Base-by-base conservation (phyloP, 2,797 vertebrate species). In the Poeciliopsis paucimaculata region DNA sequence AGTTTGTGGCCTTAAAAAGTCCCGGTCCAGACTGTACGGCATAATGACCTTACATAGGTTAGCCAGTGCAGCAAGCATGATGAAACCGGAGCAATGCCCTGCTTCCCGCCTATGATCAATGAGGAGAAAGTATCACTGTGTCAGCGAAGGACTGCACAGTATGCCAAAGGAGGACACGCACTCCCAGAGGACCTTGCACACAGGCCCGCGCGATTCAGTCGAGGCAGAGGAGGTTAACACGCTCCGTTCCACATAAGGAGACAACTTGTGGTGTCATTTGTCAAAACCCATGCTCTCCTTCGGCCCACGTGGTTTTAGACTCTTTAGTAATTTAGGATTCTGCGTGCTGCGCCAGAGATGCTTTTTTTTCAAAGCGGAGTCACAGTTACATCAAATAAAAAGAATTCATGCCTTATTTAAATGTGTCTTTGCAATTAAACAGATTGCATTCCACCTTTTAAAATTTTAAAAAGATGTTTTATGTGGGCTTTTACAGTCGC, bases 1-100 rank as follows among this genome's bases (percentile, higher is more conserved):
- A 86, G 81, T 43, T 43, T 80, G 77, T 74, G 81, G 84, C 82
- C 78, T 84, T 80, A 81, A 86, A 82, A 85, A 90, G 77, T 86
- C 74, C 64, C 45, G 18, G 77, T 91, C 72, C 82, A 7, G 4
- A 77, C 81, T 84, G 77, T 90, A 89, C 85, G 85, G 84, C 85
- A 85, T 93, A 93, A 95, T 89, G 92, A 91, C 91, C 93, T 87
- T 5, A 62, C 84, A 91, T 89, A 87, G 82, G 87, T 90, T 87
- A 85, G 88, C 84, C 79, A 66, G 72, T 74, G 87, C 87, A 72
- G 87, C 77, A 78, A 95, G 90, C 84, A 94, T 95, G 93, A 94
- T 95, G 93, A 94, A 95, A 95, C 93, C 86, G 1, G 71, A 87
- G 94, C 91, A 95, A 94, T 93, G 92, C 83, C 89, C 90, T 62